A percentile compares a stretch with the other conserved stretches of the same genome.
Conservation (phyloP, 2,888 invertebrate species). For the Drosophila mettleri region DNA sequence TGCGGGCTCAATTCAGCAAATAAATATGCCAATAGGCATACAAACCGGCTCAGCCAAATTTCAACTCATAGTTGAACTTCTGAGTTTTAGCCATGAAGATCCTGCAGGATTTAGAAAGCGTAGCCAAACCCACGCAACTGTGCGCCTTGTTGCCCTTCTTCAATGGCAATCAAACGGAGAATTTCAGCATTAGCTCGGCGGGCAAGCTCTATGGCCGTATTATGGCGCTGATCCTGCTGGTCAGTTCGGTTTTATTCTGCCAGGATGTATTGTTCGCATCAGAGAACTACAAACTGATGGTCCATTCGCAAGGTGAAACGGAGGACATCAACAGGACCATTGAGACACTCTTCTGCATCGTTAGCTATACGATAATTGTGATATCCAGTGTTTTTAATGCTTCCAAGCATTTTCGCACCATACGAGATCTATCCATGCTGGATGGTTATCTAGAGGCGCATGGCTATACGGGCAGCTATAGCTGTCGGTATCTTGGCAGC, state of each 20-base stretch:
- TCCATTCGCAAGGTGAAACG: conserved; percentile 65
- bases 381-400: conserved; percentile 64
- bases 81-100: conserved; percentile 59
- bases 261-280: conserved; percentile 62
- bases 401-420: conserved; percentile 61
- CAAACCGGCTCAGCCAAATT: background rate
- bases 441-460: conserved; percentile 64
- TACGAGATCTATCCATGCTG: conserved; percentile 69
- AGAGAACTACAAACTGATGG: conserved; percentile 58
- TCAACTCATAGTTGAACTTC: background rate
- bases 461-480: conserved; percentile 59
- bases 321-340: conserved; percentile 79
- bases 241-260: conserved; percentile 42
- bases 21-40: background rate
- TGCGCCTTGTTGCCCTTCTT: conserved; percentile 69
- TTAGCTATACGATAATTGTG: conserved; percentile 72
- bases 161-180: conserved; percentile 32
- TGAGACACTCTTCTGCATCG: conserved; percentile 76
- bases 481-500: conserved; percentile 48
- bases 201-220: conserved; percentile 59
- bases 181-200: conserved; percentile 36
- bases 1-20: background rate
- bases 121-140: conserved; percentile 52
- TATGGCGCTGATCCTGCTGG: conserved; percentile 41
- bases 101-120: conserved; percentile 55